Conservation (phyloP, 2,888 invertebrate genomes). For the Tenthredo amoena region DNA sequence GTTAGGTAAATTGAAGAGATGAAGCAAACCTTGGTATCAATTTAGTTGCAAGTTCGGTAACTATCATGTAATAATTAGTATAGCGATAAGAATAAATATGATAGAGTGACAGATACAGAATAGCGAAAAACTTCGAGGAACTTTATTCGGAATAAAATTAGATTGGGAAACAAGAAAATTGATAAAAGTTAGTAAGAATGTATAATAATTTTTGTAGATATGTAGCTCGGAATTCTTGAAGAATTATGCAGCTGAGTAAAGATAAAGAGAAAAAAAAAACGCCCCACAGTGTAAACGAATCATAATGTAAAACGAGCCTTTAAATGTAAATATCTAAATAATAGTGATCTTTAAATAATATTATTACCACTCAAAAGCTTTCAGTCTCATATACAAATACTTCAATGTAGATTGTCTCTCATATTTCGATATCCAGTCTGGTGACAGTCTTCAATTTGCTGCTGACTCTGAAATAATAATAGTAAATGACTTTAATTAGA, state of each 20-base stretch:
- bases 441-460: background rate
- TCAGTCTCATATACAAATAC: slow-evolving; percentile 14
- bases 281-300: background rate
- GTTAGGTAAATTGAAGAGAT: background rate
- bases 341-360: background rate
- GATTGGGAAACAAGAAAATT: background rate
- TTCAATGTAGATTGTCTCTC: slow-evolving; percentile 4
- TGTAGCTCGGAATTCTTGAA: background rate
- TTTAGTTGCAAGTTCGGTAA: background rate
- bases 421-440: slow-evolving; percentile 33
- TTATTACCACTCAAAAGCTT: slow-evolving; percentile 32
- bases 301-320: background rate
- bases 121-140: background rate
- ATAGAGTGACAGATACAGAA: background rate
- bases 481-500: slow-evolving; percentile 1
- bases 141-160: background rate
- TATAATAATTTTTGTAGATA: background rate
- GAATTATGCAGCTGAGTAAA: background rate
- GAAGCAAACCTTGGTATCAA: background rate
- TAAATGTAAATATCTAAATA: background rate
- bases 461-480: slow-evolving; percentile 16
- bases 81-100: background rate
- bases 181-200: background rate
- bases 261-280: background rate
- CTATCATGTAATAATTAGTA: background rate